Percentiles rank a stretch among this genome's conserved stretches.
Conservation (phyloP, 2,888 invertebrate genomes). For the Acanthosepion lycidas region DNA sequence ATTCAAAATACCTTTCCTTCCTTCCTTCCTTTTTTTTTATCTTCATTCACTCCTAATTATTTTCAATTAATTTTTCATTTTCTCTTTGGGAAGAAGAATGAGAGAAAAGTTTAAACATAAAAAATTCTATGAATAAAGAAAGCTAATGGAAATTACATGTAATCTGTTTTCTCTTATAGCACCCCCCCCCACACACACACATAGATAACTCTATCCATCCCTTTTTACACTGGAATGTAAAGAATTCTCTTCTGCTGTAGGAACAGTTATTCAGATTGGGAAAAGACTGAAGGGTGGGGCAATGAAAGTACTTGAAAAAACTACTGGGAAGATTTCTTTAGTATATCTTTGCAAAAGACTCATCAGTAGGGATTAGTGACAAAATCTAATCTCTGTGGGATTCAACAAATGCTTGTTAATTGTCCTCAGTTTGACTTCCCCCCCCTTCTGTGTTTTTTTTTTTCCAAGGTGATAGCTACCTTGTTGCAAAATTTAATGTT, state of each 20-base stretch:
- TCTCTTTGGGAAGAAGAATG: neutral
- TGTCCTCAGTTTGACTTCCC: neutral
- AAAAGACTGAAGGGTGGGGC: neutral
- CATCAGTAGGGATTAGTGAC: neutral
- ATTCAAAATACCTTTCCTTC: neutral
- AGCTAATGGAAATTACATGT: constrained; percentile 1
- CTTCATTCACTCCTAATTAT: neutral
- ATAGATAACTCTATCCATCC: neutral
- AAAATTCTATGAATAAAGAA: neutral
- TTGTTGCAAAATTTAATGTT: neutral
- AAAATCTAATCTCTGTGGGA: neutral
- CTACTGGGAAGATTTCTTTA: neutral
- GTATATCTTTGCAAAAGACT: neutral
- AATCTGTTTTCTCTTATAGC: neutral
- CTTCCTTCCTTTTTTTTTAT: neutral
- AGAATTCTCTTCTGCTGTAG: neutral
- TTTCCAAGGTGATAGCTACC: neutral
- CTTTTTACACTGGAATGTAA: neutral
- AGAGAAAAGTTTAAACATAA: neutral
- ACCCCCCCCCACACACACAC: neutral
- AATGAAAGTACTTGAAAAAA: neutral
- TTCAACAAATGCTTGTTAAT: neutral
- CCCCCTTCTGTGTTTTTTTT: too few species aligned
- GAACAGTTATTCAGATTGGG: neutral
- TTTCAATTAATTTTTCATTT: neutral